Base-by-base conservation (phyloP, 92 coral and sea anemone species). In the Zoanthus solanderi region DNA sequence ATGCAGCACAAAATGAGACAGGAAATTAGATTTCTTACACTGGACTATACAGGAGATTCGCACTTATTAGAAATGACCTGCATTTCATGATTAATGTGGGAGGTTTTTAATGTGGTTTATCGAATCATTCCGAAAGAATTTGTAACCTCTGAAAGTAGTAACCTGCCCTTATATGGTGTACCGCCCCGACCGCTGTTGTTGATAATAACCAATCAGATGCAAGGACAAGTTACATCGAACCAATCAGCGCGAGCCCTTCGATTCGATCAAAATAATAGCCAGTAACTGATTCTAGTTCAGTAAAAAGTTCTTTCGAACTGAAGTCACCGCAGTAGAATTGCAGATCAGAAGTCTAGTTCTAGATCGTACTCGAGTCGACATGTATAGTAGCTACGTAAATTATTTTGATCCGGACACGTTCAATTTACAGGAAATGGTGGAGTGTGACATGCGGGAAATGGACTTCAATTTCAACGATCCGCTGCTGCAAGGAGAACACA, bases 391-490 rank as follows among this genome's bases (percentile, higher is more conserved):
- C 57, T 94, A 88, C 83, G 85, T 90, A 32, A 89, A 89, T 18
- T 97, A 89, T 78, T 90, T 89, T 42, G 97, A 97, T 46, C 94
- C 96, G 16, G 99, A 97, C 48, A 86, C 94, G 32, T 88, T 97
- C 32, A 95, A 98, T 42, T 69, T 97, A 84, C 98, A 97, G 88
- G 99, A 97, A 79, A 92, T 97, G 94, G 95, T 95, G 72, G 99
- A 97, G 61, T 95, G 99, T 71, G 99, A 97, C 78, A 95, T 94
- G 28, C 90, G 94, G 17, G 99, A 97, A 78, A 94, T 97, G 91
- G 99, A 97, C 54, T 88, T 97, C 58, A 97, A 97, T 75, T 95
- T 94, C 91, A 97, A 97, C 98, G 99, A 97, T 91, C 99, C 99
- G 17, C 76, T 96, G 76, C 94, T 95, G 84, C 95, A 94, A 44